phyloP scores from a whole-genome alignment of 2,113 vertebrate genomes.

The Ictidomys tridecemlineatus region DNA sequence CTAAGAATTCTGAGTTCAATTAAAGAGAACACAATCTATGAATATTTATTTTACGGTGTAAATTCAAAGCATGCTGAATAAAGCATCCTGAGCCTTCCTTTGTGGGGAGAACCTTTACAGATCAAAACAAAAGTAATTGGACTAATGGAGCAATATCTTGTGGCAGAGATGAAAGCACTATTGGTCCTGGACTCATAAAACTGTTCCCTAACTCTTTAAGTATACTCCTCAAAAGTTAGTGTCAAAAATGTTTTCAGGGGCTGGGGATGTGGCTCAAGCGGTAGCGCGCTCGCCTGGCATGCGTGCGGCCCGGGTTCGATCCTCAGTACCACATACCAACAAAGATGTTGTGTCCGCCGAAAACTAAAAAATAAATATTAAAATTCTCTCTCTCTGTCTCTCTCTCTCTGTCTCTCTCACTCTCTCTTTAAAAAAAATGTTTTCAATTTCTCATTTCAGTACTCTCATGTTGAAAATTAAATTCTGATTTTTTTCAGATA shows the following conservation, averaged over 20 bases:
- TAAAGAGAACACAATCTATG: neutral
- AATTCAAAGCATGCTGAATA: neutral
- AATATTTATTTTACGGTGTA: neutral
- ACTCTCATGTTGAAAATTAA: neutral
- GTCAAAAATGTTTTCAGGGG: neutral
- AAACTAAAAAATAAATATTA: too few species aligned
- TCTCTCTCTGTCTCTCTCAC: too few species aligned
- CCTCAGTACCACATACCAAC: too few species aligned
- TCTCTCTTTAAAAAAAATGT: too few species aligned
- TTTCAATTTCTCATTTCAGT: neutral
- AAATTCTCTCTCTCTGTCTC: too few species aligned
- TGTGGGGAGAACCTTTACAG: neutral
- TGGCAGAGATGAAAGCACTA: neutral
- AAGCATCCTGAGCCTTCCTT: neutral
- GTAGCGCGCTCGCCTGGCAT: too few species aligned
- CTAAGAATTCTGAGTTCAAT: neutral
- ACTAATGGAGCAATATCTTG: neutral
- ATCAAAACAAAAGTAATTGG: neutral
- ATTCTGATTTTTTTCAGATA: neutral
- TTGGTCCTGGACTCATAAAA: neutral
- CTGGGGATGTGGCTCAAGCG: too few species aligned
- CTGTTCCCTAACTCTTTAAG: neutral
- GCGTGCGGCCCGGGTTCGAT: too few species aligned
- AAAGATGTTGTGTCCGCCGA: too few species aligned
- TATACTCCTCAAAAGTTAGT: neutral